Base-by-base conservation (phyloP, 2,888 invertebrate species). In the Nyleta sp. region DNA sequence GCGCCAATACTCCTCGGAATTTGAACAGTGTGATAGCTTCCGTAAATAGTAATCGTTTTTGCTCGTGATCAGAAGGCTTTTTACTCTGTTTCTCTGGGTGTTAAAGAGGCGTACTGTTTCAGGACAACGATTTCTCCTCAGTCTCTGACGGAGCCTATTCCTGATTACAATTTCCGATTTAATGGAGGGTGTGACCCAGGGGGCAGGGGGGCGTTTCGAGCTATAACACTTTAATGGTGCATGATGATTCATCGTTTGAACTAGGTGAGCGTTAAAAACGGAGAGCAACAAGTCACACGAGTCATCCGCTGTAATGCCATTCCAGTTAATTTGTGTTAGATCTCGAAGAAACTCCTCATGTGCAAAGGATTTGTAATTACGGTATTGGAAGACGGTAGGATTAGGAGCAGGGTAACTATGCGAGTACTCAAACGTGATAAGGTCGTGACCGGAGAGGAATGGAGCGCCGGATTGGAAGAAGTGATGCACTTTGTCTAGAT, bases 121-220 rank as follows among this genome's bases (percentile, higher is more conserved):
- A 17, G 42, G 7, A 6, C 5, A 10, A 2, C 17, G 28, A 28
- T 28, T 28, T 28, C 48, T 50, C 13, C 28, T 50, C 48, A 28
- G 18, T 24, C 48, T 50, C 48, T 20, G 10, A 50, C 13, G 10
- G 24, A 15, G 13, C 24, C n/a, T 15, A 35, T 35, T n/a, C n/a
- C 48, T 15, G 10, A 52, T 22, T 5, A 1, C 11, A 2, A 52
- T 33, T 17, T 52, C 52, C 0, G 1, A 3, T 33, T 52, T 52
- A 1, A 52, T 33, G 10, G 15, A 31, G 1, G 33, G 33, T 2
- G 52, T 33, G 11, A 52, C 33, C 52, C 52, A 52, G 3, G 52
- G 52, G 4, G 52, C 33, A 11, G 52, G 33, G 0, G 52, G 52
- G 3, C 52, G 52, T 13, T 52, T 52, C 2, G 38, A 38, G 1